Evolutionary conservation across 2,888 invertebrate genomes (phyloP).

Genomic region (Caenorhabditis angaria): DNA sequence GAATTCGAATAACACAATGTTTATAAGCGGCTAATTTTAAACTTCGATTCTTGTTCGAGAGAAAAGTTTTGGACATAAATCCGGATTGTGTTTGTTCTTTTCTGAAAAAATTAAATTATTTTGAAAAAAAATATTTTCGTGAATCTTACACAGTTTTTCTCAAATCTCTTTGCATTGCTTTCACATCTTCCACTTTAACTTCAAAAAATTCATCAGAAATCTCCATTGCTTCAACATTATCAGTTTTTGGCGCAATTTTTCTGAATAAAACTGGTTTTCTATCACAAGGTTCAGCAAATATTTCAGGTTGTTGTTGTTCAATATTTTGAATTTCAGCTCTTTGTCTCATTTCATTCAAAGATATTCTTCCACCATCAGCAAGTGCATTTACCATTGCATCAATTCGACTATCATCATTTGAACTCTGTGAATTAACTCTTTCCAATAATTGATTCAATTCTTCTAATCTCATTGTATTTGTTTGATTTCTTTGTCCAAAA

Average conservation of each 20-base stretch:
- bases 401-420: slow-evolving; percentile 14
- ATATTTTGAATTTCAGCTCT: slow-evolving; percentile 18
- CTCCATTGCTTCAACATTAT: slow-evolving; percentile 33
- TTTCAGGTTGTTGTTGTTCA: slow-evolving; percentile 16
- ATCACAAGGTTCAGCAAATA: slow-evolving; percentile 47
- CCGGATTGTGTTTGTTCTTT: slow-evolving; percentile 48
- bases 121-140: background rate
- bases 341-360: slow-evolving; percentile 16
- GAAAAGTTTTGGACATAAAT: slow-evolving; percentile 47
- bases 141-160: slow-evolving; percentile 46
- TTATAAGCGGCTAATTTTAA: slow-evolving; percentile 56
- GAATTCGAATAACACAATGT: slow-evolving; percentile 57
- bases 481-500: slow-evolving; percentile 20
- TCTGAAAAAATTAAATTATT: slow-evolving; percentile 29
- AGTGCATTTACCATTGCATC: slow-evolving; percentile 37
- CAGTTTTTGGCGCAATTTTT: slow-evolving; percentile 11
- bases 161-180: slow-evolving; percentile 50
- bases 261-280: slow-evolving; percentile 43
- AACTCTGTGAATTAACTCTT: slow-evolving; percentile 15
- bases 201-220: slow-evolving; percentile 59
- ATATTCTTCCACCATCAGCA: slow-evolving; percentile 37
- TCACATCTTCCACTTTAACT: slow-evolving; percentile 52
- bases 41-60: slow-evolving; percentile 55
- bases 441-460: slow-evolving; percentile 45
- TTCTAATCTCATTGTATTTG: slow-evolving; percentile 24